phyloP scores from a whole-genome alignment of 2,113 vertebrate genomes.

The Leuciscus idus region DNA sequence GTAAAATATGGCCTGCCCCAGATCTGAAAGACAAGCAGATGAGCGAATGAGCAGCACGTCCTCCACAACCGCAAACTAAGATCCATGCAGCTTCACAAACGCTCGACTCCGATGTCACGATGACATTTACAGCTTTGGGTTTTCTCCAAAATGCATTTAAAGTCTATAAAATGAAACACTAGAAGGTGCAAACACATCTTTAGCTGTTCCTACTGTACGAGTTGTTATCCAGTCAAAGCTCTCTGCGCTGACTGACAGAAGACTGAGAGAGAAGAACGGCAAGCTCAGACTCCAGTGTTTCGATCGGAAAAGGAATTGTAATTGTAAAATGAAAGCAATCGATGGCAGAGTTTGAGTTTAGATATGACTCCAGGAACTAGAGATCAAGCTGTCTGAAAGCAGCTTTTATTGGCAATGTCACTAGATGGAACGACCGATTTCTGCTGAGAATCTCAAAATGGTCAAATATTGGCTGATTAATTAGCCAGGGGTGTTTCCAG shows the following conservation, averaged over 20 bases:
- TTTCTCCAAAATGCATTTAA: not conserved
- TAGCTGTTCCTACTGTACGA: not conserved
- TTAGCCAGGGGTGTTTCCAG: not conserved
- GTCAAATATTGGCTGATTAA: not conserved
- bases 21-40: conserved; percentile 87
- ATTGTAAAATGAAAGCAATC: not conserved
- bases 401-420: not conserved
- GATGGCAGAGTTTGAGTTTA: not conserved
- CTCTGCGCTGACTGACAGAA: not conserved
- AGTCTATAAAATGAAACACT: not conserved
- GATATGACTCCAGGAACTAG: not conserved
- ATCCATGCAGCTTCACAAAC: not conserved
- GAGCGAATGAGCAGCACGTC: conserved; percentile 26
- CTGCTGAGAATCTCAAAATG: not conserved
- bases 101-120: not conserved
- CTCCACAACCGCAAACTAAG: not conserved
- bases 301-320: no score
- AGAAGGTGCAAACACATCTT: not conserved
- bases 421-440: not conserved
- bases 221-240: not conserved
- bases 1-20: conserved; percentile 99
- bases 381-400: not conserved
- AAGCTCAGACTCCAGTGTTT: not conserved
- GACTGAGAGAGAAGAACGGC: not conserved
- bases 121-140: not conserved